Evolutionary conservation across 2,888 invertebrate genomes (phyloP).

Genomic region (Phyllotreta striolata): DNA sequence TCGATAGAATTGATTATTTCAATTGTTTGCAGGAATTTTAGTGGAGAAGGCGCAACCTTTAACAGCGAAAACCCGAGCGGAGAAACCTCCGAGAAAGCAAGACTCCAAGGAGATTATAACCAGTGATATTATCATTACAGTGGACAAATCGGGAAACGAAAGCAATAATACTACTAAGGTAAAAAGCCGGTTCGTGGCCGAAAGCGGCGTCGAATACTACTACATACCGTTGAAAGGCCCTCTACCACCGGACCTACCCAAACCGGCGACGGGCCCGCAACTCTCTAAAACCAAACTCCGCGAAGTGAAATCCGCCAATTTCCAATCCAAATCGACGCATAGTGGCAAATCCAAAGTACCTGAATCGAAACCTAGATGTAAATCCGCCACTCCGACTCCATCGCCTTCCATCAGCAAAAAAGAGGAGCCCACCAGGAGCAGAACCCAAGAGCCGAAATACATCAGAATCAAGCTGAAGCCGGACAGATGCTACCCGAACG

Average conservation of each 20-base stretch:
- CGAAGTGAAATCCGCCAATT: constrained; percentile 44
- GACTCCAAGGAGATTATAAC: constrained; percentile 40
- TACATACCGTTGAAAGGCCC: constrained; percentile 63
- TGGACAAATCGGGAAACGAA: constrained; percentile 51
- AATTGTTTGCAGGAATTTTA: constrained; percentile 40
- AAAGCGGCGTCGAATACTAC: constrained; percentile 61
- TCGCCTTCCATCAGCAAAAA: constrained; percentile 20
- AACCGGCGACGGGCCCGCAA: constrained; percentile 19
- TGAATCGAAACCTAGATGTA: constrained; percentile 41
- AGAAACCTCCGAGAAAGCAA: constrained; percentile 39
- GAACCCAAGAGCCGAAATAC: constrained; percentile 61
- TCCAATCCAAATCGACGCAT: constrained; percentile 30
- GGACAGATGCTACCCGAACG: constrained; percentile 72
- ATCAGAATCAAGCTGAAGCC: constrained; percentile 78
- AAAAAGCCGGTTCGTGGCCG: constrained; percentile 53
- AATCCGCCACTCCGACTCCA: constrained; percentile 45
- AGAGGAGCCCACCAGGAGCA: constrained; percentile 27
- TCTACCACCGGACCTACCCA: constrained; percentile 47
- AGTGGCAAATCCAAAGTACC: constrained; percentile 21
- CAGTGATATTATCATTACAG: constrained; percentile 55
- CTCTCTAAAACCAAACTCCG: constrained; percentile 29
- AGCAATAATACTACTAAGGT: constrained; percentile 37
- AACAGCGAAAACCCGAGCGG: constrained; percentile 27
- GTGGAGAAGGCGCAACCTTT: constrained; percentile 36
- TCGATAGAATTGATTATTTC: not conserved